Base-by-base conservation (phyloP, 1,140 invertebrate species). In the Leptinotarsa lineolata region DNA sequence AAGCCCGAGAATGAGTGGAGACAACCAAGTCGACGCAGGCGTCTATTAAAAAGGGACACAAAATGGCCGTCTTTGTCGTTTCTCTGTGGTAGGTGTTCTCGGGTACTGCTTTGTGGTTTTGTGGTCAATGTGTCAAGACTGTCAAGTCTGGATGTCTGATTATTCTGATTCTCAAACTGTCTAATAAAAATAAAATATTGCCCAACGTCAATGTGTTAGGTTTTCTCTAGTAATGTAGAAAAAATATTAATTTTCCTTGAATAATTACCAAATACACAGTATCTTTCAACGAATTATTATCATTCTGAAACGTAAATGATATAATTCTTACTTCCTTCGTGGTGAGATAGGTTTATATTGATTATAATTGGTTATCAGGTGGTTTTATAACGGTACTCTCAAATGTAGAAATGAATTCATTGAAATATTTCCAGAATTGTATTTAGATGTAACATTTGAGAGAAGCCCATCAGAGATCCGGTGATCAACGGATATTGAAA, bases 331-430 rank as follows among this genome's bases (percentile, higher is more conserved):
- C 48, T 54, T 54, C 48, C 48, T 54, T 54, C 2, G 48, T 54
- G 48, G 48, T 54, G 16, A 54, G 48, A 54, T 39, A 39, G 2
- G 30, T 11, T 39, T 39, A 39, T 39, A 54, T 54, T 54, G 15
- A 16, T 54, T 18, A 54, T 54, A 54, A 16, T 54, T 54, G 48
- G 48, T n/a, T 63, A 20, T 22, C 61, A 63, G 61, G 61, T 63
- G 61, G 61, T 63, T 30, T 63, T 30, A 63, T 63, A 63, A 63
- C 61, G 61, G 61, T 63, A 63, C 24, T 54, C 15, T 54, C n/a
- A 18, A 54, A 54, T 18, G n/a, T 54, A 11, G 30, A 11, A 39
- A 2, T 39, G 8, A 11, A 11, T 54, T 54, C 48, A n/a, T n/a
- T 54, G 15, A 54, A 54, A 54, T 54, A 54, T 54, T 54, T 54